Percentiles rank a stretch among this genome's conserved stretches.
These are phyloP conservation scores for Lacanobia oleracea DNA, from an alignment of 2,888 invertebrate genomes.

Conservation along the genomic window DNA sequence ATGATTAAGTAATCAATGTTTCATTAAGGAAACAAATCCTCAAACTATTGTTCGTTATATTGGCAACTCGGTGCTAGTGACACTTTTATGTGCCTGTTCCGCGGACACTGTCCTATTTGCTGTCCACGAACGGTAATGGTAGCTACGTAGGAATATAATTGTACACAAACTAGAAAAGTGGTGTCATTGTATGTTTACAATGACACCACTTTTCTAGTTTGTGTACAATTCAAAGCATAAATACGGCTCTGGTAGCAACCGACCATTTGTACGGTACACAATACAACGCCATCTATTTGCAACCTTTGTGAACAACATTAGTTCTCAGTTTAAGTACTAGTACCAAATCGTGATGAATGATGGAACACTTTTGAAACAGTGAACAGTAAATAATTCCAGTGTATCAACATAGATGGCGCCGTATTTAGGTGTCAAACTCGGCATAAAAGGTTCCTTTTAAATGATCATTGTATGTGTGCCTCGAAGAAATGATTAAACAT, in stretches of 20 bases:
- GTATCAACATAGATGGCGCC: neutral
- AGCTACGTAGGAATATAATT: neutral
- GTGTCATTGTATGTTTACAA: neutral
- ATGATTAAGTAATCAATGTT: too few relatives aligned
- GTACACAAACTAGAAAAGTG: neutral
- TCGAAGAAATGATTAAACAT: neutral
- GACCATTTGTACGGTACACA: neutral
- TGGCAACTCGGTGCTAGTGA: neutral
- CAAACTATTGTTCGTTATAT: neutral
- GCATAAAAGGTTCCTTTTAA: neutral
- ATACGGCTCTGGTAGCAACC: neutral
- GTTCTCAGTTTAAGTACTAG: neutral
- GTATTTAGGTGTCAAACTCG: neutral
- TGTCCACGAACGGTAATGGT: neutral
- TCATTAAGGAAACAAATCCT: neutral
- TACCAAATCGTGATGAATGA: too few relatives aligned
- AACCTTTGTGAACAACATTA: neutral
- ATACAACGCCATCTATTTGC: conserved; percentile 4
- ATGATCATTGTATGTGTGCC: neutral
- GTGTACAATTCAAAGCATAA: too few relatives aligned
- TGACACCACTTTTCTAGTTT: too few relatives aligned
- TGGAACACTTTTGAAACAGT: neutral
- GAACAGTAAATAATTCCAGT: neutral
- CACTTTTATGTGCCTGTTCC: neutral
- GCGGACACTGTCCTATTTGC: neutral